A percentile compares a stretch with the other conserved stretches of the same genome.
These are phyloP conservation scores for Pristionchus maxplancki DNA, from an alignment of 2,888 invertebrate species.

Conservation along the genomic window DNA sequence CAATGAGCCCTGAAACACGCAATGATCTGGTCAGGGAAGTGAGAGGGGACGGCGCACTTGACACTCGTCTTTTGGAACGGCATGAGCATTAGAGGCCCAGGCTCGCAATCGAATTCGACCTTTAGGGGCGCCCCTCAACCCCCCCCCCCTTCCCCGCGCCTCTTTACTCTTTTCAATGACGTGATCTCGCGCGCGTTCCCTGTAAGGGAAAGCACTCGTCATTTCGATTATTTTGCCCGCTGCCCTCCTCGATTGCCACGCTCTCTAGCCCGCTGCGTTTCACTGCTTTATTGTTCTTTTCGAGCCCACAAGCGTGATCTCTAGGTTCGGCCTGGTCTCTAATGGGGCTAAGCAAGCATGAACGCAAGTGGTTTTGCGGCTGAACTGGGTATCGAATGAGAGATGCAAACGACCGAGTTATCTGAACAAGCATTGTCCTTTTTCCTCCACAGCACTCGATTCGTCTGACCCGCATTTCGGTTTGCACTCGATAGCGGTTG, in stretches of 20 bases:
- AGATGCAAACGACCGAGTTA: not conserved
- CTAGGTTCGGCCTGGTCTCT: not conserved
- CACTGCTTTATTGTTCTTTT: not conserved
- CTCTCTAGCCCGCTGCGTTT: not conserved
- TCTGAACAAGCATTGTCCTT: conserved; percentile 18
- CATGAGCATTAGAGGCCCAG: not conserved
- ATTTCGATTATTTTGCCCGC: not conserved
- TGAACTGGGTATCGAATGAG: not conserved
- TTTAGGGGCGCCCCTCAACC: not conserved
- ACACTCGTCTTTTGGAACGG: not conserved
- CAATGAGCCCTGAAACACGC: not conserved
- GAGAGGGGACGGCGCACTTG: not conserved
- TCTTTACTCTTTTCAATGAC: conserved; percentile 13
- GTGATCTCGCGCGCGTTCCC: conserved; percentile 7
- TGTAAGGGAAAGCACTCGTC: not conserved
- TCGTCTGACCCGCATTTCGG: not conserved
- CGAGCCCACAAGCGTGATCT: not conserved
- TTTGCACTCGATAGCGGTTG: not conserved
- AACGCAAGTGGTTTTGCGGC: not conserved
- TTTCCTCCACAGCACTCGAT: not conserved
- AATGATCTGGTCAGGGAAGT: not conserved
- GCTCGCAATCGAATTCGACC: not conserved
- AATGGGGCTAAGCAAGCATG: not conserved
- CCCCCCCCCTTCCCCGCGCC: not conserved
- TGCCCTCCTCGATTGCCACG: not conserved